Evolutionary conservation across 2,888 invertebrate species (phyloP), one percentile per base, ranked within the genome.

Genomic region (Sphaerophoria taeniata): DNA sequence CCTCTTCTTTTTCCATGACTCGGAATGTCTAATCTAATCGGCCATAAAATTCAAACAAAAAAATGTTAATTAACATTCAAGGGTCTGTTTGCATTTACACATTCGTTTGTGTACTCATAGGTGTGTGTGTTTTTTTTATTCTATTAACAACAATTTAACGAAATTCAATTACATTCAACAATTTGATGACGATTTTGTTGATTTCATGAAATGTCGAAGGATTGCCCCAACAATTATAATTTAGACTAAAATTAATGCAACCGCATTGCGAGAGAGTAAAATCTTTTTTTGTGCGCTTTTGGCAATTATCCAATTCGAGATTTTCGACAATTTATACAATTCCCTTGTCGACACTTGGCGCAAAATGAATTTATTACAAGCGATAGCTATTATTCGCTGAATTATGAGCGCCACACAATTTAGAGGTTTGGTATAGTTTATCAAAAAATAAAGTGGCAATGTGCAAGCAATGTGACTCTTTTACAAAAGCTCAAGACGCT

Each of bases 341-440:
- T 77, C 63, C 73, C 61, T 36, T 33, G 76, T 69, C 72, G 75
- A 75, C 72, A 84, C 80, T 84, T 80, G 69, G 85, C 55, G 80
- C 56, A 39, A 58, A 63, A 63, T 85, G 24, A 60, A 80, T 85
- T 80, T 61, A 80, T 76, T 76, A 33, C 56, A 51, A n/a, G 80
- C 72, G 73, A 80, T 85, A 76, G 80, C 80, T 81, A 77, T 77
- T 81, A 80, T 81, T 85, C 81, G 76, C 85, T 85, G 85, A 85
- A 73, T 85, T 85, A 85, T 77, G 67, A 55, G 81, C 83, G n/a
- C n/a, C n/a, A n/a, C 81, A 24, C 56, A 47, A 33, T 43, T 9
- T 43, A 43, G 39, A 43, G 69, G 81, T 34, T 58, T 36, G 63
- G 76, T n/a, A 56, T n/a, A 56, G 85, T 85, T 24, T 81, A 81